phyloP scores from a whole-genome alignment of 1,140 invertebrate genomes.

The Wasmannia auropunctata region DNA sequence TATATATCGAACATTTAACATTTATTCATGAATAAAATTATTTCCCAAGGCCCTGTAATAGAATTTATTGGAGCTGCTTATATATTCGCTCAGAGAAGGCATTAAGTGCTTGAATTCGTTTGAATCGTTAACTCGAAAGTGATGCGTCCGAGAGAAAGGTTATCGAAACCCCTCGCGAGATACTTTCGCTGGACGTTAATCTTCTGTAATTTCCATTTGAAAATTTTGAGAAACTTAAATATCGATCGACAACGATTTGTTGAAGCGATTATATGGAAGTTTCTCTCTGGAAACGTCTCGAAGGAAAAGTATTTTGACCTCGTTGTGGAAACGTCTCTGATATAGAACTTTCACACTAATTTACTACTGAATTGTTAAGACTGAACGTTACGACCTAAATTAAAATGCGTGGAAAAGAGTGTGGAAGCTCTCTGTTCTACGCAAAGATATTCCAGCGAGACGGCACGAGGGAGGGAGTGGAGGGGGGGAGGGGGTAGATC shows the following conservation, averaged over 20 bases:
- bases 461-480: not conserved
- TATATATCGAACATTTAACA: not conserved
- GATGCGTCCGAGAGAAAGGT: not conserved
- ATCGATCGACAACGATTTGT: not conserved
- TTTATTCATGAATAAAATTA: not conserved
- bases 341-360: constrained; percentile 23
- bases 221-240: not conserved
- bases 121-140: too few species aligned
- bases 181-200: constrained; percentile 5
- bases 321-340: not conserved
- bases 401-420: constrained; percentile 34
- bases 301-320: constrained; percentile 17
- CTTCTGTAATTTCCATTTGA: constrained; percentile 10
- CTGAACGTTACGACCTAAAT: not conserved
- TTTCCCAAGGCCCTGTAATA: not conserved
- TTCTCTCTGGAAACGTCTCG: not conserved
- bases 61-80: not conserved
- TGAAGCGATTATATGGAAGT: not conserved
- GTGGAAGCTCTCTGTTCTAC: constrained; percentile 53
- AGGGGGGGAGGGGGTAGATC: too few species aligned
- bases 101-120: not conserved
- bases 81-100: not conserved
- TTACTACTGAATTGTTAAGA: not conserved
- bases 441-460: constrained; percentile 56
- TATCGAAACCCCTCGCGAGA: not conserved